Conservation (phyloP, 2,888 invertebrate genomes). For the Tromatobia lineatoria region DNA sequence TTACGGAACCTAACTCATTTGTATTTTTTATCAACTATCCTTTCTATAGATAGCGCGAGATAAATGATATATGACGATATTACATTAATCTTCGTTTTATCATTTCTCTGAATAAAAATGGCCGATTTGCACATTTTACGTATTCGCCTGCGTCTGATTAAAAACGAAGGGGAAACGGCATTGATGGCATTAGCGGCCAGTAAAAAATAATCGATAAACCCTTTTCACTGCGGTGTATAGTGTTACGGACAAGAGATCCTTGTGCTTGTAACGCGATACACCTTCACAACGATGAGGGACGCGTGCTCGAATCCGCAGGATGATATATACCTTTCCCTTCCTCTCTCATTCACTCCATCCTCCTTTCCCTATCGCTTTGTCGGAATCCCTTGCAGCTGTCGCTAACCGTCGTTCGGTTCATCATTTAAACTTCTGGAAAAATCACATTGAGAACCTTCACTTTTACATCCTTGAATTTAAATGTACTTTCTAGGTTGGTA, state of each 20-base stretch:
- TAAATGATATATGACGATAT: constrained; percentile 11
- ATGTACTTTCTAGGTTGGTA: neutral
- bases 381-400: constrained; percentile 64
- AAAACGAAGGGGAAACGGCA: constrained; percentile 40
- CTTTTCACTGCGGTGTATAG: constrained; percentile 71
- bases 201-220: constrained; percentile 72
- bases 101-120: neutral
- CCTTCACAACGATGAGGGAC: constrained; percentile 73
- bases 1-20: constrained; percentile 45
- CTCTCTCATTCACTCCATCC: neutral
- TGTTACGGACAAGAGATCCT: constrained; percentile 76
- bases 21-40: constrained; percentile 55
- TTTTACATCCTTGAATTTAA: neutral
- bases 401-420: constrained; percentile 41
- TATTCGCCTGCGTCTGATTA: constrained; percentile 53
- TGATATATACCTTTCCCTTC: constrained; percentile 43
- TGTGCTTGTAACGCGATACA: constrained; percentile 79
- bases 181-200: constrained; percentile 56
- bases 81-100: neutral
- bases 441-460: constrained; percentile 25
- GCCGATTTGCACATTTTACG: neutral
- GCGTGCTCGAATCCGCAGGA: constrained; percentile 71
- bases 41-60: constrained; percentile 47
- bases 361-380: constrained; percentile 28
- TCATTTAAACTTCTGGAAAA: constrained; percentile 42